Evolutionary conservation across 23 tunicate genomes (phyloP).

Genomic region (Diplosoma virens): DNA sequence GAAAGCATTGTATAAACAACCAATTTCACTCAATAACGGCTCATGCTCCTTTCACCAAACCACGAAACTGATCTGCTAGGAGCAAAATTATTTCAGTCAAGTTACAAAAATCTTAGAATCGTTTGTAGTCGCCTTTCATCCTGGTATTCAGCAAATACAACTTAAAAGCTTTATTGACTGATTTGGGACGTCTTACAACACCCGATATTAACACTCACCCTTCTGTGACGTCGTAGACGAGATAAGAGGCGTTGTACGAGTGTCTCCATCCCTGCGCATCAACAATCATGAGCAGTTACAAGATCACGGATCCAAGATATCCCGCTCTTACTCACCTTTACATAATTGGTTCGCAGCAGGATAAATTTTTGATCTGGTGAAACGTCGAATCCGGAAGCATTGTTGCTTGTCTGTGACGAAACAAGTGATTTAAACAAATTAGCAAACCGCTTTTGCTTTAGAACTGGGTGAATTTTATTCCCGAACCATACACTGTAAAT

Average conservation of each 20-base stretch:
- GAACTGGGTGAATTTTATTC: too few species aligned
- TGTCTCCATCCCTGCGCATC: conserved; percentile 72
- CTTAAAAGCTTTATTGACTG: too few species aligned
- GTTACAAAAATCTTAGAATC: not conserved
- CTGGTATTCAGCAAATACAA: too few species aligned
- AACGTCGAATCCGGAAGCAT: conserved; percentile 52
- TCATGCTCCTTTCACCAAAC: too few species aligned
- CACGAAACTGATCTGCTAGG: too few species aligned
- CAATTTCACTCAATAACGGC: too few species aligned
- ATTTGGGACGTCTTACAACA: too few species aligned
- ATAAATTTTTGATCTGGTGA: conserved; percentile 49
- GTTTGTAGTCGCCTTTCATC: too few species aligned
- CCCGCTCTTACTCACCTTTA: conserved; percentile 28
- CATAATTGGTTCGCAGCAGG: conserved; percentile 47
- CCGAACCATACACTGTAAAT: too few species aligned
- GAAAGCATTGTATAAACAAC: too few species aligned
- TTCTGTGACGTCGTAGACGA: conserved; percentile 44
- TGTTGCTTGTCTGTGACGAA: conserved; percentile 34
- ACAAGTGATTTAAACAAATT: too few species aligned
- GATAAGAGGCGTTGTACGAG: conserved; percentile 69
- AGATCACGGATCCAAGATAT: not conserved
- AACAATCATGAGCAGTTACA: not conserved
- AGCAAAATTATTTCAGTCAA: not conserved
- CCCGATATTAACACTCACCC: conserved; percentile 25
- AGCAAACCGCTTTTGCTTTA: too few species aligned